Evolutionary conservation across 2,888 invertebrate genomes (phyloP).

Genomic region (Globia sparganii): DNA sequence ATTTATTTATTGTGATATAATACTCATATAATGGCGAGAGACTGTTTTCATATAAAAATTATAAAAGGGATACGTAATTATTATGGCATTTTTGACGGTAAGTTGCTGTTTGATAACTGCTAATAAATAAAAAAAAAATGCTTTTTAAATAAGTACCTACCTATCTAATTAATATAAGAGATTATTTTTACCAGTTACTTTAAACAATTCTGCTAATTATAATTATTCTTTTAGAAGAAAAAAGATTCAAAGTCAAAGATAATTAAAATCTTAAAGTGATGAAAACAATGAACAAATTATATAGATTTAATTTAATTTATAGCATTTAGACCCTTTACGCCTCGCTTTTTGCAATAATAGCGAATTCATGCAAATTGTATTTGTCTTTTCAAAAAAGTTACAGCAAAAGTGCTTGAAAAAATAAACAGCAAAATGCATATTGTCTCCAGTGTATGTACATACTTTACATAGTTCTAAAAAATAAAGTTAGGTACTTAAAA

Average conservation of each 20-base stretch:
- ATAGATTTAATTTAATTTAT: conserved; percentile 16
- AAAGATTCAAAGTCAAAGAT: background rate
- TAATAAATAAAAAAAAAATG: background rate
- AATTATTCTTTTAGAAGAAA: background rate
- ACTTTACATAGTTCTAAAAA: conserved; percentile 13
- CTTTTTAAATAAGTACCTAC: background rate
- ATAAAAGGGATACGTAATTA: conserved; percentile 7
- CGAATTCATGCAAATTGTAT: no score
- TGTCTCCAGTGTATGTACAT: no score
- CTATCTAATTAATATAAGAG: background rate
- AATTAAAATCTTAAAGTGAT: background rate
- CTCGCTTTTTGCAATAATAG: background rate
- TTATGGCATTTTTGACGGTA: conserved; percentile 17
- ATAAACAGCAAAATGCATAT: background rate
- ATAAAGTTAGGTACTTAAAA: conserved; percentile 30
- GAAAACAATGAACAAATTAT: conserved; percentile 5
- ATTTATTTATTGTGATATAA: conserved; percentile 48
- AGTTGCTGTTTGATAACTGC: background rate
- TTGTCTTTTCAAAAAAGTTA: background rate
- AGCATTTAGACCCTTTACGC: background rate
- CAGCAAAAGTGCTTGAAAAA: conserved; percentile 12
- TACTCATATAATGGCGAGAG: conserved; percentile 44
- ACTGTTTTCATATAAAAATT: conserved; percentile 1
- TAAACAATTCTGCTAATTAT: background rate
- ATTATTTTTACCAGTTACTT: background rate